These are phyloP conservation scores for Nasonia oneida DNA, from an alignment of 2,888 invertebrate species.

Conservation along the genomic window DNA sequence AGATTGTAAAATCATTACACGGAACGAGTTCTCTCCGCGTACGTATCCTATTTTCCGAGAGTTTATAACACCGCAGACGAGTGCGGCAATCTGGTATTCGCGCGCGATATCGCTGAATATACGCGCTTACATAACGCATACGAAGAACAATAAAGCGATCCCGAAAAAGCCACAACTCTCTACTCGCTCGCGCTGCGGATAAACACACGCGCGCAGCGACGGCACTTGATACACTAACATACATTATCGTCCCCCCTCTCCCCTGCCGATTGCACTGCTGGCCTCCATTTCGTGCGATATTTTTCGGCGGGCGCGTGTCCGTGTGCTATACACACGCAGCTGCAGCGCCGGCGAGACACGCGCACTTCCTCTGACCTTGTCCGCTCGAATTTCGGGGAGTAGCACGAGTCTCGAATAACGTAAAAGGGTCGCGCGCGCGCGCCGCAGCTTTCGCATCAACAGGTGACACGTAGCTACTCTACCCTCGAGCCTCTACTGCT, in stretches of 20 bases:
- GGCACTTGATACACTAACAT: conserved; percentile 45
- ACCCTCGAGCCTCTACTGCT: neutral
- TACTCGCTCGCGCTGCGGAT: neutral
- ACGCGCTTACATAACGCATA: too few relatives aligned
- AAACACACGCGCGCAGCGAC: conserved; percentile 1
- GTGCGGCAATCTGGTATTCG: neutral
- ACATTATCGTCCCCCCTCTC: neutral
- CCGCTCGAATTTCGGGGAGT: conserved; percentile 41
- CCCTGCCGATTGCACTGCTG: conserved; percentile 27
- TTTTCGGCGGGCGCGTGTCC: neutral
- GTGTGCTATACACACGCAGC: neutral
- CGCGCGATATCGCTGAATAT: too few relatives aligned
- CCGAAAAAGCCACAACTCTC: neutral
- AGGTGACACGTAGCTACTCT: conserved; percentile 13
- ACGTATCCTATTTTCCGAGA: neutral
- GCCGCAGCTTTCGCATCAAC: conserved; percentile 34
- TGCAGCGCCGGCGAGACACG: neutral
- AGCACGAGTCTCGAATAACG: conserved; percentile 30
- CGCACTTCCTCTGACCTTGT: conserved; percentile 51
- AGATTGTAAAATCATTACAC: neutral
- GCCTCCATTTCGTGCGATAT: conserved; percentile 50
- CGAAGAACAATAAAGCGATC: too few relatives aligned
- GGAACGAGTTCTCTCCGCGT: neutral
- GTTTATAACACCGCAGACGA: neutral
- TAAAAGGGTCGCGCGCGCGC: conserved; percentile 13